Conservation (phyloP, 2,888 invertebrate species). For the Panzeria rudis region DNA sequence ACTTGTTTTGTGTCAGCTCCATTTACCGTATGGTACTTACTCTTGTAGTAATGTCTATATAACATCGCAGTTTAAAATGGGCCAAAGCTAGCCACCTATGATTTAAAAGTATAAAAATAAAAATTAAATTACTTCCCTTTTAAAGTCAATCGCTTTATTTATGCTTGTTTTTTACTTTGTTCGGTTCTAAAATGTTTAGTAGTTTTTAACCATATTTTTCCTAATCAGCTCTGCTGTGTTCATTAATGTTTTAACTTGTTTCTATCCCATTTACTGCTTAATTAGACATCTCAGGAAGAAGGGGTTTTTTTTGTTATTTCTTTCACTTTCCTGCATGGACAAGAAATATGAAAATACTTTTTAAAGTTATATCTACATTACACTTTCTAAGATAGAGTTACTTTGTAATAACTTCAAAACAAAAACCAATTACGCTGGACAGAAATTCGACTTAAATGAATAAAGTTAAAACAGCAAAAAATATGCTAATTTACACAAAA, state of each 20-base stretch:
- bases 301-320: conserved; percentile 29
- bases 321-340: conserved; percentile 1
- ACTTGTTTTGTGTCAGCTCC: no score
- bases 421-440: conserved; percentile 53
- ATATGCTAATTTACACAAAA: conserved; percentile 18
- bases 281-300: conserved; percentile 64
- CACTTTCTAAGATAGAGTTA: background rate
- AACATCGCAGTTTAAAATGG: no score
- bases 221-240: background rate
- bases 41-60: no score
- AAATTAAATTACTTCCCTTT: no score
- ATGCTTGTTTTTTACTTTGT: no score
- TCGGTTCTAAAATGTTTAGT: no score
- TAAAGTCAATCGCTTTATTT: no score
- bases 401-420: conserved; percentile 36
- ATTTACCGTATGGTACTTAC: no score
- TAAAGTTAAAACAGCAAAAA: conserved; percentile 13
- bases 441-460: conserved; percentile 38
- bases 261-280: conserved; percentile 64
- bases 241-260: conserved; percentile 24
- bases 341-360: conserved; percentile 20
- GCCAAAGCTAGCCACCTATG: no score
- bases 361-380: conserved; percentile 8
- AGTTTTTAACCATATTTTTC: no score
- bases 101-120: no score